These are phyloP conservation scores for Climacteris rufus DNA, from an alignment of 2,113 vertebrate genomes.

Conservation along the genomic window DNA sequence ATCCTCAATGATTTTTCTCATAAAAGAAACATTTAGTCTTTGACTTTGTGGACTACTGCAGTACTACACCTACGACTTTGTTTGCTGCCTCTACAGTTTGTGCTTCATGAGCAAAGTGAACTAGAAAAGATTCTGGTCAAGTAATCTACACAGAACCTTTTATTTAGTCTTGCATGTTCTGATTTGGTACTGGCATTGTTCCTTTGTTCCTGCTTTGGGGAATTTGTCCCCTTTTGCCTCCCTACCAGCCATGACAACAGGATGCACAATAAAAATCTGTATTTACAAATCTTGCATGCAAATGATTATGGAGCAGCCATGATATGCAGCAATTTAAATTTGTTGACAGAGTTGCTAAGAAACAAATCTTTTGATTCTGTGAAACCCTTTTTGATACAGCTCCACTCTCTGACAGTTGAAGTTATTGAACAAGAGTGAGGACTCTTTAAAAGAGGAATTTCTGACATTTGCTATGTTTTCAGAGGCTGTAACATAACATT, in stretches of 20 bases:
- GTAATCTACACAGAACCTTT: neutral
- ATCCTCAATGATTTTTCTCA: neutral
- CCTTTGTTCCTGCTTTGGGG: neutral
- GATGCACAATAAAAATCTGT: slow-evolving; percentile 50
- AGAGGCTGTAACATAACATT: slow-evolving; percentile 57
- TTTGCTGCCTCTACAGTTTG: neutral
- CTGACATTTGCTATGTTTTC: slow-evolving; percentile 69
- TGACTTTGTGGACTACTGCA: neutral
- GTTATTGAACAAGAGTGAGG: slow-evolving; percentile 71
- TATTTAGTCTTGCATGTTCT: neutral
- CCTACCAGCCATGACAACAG: slow-evolving; percentile 37
- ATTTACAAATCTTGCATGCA: slow-evolving; percentile 69
- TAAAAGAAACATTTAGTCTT: neutral
- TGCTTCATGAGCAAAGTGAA: neutral
- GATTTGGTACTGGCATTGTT: neutral
- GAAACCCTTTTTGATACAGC: slow-evolving; percentile 64
- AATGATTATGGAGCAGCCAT: slow-evolving; percentile 37
- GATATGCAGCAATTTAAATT: slow-evolving; percentile 63
- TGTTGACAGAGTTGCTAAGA: slow-evolving; percentile 70
- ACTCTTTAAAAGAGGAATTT: slow-evolving; percentile 61
- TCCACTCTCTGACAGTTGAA: slow-evolving; percentile 61
- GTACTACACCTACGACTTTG: neutral
- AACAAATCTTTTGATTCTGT: slow-evolving; percentile 65
- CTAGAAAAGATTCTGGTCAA: neutral
- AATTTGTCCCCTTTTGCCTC: slow-evolving; percentile 28